phyloP scores from a whole-genome alignment of 2,888 invertebrate species.

The Sepioteuthis lessoniana region DNA sequence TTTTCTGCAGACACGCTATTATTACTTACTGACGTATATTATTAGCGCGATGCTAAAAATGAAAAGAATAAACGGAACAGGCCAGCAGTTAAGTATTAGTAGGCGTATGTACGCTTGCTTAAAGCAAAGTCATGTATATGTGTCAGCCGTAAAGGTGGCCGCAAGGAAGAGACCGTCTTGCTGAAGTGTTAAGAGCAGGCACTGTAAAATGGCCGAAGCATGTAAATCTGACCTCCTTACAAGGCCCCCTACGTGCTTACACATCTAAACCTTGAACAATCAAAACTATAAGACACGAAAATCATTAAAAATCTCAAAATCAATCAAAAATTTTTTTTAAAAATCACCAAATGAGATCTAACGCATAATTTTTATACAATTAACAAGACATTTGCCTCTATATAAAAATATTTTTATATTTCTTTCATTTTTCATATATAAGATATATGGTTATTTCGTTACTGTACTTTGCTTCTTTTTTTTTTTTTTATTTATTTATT shows the following conservation, averaged over 20 bases:
- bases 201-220: constrained; percentile 47
- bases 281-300: no score
- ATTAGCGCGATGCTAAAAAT: constrained; percentile 23
- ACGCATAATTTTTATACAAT: neutral
- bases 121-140: neutral
- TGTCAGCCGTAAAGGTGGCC: neutral
- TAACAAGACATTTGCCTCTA: neutral
- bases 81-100: constrained; percentile 11
- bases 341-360: neutral
- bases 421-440: neutral
- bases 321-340: neutral
- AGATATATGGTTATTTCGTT: neutral
- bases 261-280: neutral
- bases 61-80: constrained; percentile 20
- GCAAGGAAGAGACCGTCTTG: constrained; percentile 2
- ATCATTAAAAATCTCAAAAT: neutral
- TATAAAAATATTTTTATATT: neutral
- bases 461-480: neutral
- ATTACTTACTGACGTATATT: constrained; percentile 9
- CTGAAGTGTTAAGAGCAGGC: constrained; percentile 25
- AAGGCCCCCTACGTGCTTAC: constrained; percentile 24
- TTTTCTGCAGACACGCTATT: neutral
- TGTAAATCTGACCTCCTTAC: constrained; percentile 44
- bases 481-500: no score
- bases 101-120: constrained; percentile 20